Conservation (phyloP, 2,888 invertebrate genomes). For the Phalera bucephala region DNA sequence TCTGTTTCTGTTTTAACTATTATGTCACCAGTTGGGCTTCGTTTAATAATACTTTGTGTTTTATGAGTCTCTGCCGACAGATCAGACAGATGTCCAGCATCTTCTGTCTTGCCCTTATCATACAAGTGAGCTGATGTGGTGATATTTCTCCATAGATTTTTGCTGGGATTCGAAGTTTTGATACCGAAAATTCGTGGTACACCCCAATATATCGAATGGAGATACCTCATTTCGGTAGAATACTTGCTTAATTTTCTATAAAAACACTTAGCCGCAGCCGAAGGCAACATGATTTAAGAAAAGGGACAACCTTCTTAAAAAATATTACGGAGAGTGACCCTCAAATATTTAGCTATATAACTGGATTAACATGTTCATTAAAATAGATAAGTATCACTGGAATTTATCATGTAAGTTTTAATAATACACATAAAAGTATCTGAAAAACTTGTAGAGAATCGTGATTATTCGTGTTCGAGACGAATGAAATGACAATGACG, state of each 20-base stretch:
- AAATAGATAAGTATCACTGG: too few relatives aligned
- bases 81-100: conserved; percentile 23
- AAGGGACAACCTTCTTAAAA: too few relatives aligned
- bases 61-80: conserved; percentile 23
- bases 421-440: too few relatives aligned
- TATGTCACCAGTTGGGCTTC: conserved; percentile 58
- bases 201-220: conserved; percentile 49
- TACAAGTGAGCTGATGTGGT: conserved; percentile 47
- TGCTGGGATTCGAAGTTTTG: conserved; percentile 32
- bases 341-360: too few relatives aligned
- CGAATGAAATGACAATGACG: too few relatives aligned
- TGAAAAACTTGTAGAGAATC: too few relatives aligned
- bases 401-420: too few relatives aligned
- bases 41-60: conserved; percentile 45
- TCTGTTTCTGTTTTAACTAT: conserved; percentile 71
- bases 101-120: conserved; percentile 48
- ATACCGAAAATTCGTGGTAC: conserved; percentile 39
- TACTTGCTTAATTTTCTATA: conserved; percentile 62
- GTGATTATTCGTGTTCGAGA: too few relatives aligned
- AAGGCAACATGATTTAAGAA: conserved; percentile 61
- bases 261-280: conserved; percentile 56
- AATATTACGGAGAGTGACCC: too few relatives aligned
- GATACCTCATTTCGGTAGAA: conserved; percentile 53
- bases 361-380: too few relatives aligned
- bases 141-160: conserved; percentile 43